Evolutionary conservation across 1,140 invertebrate genomes (phyloP), one percentile per base, ranked within the genome.

Genomic region (Drosophila bifasciata): DNA sequence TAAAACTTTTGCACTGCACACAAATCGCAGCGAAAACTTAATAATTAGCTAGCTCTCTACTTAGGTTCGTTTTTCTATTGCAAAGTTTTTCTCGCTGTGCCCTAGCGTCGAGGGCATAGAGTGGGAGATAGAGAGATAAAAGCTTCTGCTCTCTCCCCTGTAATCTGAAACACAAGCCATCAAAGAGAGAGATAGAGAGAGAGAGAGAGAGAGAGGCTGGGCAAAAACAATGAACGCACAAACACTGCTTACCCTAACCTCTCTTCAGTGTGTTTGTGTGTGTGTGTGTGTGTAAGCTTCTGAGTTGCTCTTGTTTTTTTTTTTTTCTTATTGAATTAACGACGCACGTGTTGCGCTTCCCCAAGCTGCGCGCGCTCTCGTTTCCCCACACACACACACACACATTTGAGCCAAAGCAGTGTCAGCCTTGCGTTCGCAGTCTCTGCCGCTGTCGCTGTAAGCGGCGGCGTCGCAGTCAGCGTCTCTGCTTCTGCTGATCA

Each of bases 301-400:
- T 50, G 50, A 51, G 39, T 51, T 73, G 43, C 59, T 80, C 76
- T 61, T 66, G 60, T 67, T 84, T 56, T 77, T 80, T 84, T 59
- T 77, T 80, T 68, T 63, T 9, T 64, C 28, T 40, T 85, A 80
- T 84, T 85, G 67, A 84, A 80, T 84, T 85, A 76, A 80, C 80
- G 76, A 61, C 81, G 81, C 80, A 84, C 80, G 80, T 84, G 80
- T 84, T 84, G 76, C 80, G 58, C 69, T 50, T 50, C 72, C 9
- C 61, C 62, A 60, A 85, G 73, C 62, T 78, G 55, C 62, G 44
- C 45, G 61, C 53, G 70, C 56, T 64, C 61, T 39, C 45, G 15
- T 60, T 39, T 62, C 16, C 32, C 46, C 57, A 7, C n/a, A n/a
- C n/a, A n/a, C n/a, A n/a, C n/a, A n/a, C n/a, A n/a, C n/a, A n/a